Base-by-base conservation (phyloP, 2,113 vertebrate species). In the Pteruthius melanotis region DNA sequence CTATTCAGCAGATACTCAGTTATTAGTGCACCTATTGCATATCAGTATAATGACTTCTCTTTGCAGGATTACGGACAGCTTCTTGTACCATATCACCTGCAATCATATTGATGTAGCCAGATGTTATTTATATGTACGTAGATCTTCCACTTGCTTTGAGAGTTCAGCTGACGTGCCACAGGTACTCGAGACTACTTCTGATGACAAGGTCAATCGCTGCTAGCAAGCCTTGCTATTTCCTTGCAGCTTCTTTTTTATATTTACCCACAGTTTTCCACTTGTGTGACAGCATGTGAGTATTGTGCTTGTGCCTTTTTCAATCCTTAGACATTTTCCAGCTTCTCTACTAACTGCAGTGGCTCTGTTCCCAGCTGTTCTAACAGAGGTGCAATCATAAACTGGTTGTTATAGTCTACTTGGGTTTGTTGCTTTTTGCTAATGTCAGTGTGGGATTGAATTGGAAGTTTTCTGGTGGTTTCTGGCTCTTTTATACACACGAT, bases 381-480 rank as follows among this genome's bases (percentile, higher is more conserved):
- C 70, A 80, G 78, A 90, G 84, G 47, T 80, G 35, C 81, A 94
- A 95, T 93, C 63, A 93, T 57, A 83, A 91, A 70, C 54, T 80
- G 22, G 63, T 91, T 95, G 78, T 91, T 96, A 64, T n/a, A 70
- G 93, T 81, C 92, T 92, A 27, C 59, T 94, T 77, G 42, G 22
- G 78, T 94, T 95, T 93, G 82, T 61, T 2, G 0, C n/a, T 86
- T 93, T 95, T 86, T 93, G 59, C 71, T 83, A 93, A 90, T 88
- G 85, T 94, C 93, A 93, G 63, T 10, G 0, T 70, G 63, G 42
- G 71, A 83, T 80, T 77, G 82, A 94, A 93, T 39, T 95, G 79
- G 87, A 95, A 92, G 63, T 70, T 91, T 93, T 95, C 87, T 90
- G 90, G 63, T 39, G 45, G 84, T 92, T 95, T 94, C 90, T 91